A percentile compares a stretch with the other conserved stretches of the same genome.
These are phyloP conservation scores for Gorsachius magnificus DNA, from an alignment of 2,797 vertebrate species.

Conservation along the genomic window DNA sequence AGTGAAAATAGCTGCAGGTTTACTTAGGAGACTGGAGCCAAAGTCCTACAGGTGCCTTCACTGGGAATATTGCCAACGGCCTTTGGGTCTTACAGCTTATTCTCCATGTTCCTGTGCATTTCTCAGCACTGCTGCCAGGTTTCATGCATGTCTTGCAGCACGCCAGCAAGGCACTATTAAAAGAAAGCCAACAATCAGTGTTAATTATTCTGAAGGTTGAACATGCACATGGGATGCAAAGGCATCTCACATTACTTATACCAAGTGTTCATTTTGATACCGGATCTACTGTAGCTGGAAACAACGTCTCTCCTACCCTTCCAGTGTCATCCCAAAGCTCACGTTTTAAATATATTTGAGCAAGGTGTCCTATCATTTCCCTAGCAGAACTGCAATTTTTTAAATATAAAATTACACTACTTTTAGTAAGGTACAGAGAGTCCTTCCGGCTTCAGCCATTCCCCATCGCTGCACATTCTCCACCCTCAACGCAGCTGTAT, in stretches of 20 bases:
- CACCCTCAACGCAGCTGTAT: neutral
- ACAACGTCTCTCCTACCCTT: neutral
- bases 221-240: neutral
- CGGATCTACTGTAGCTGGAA: neutral
- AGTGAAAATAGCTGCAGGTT: neutral
- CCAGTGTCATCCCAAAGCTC: neutral
- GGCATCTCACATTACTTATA: neutral
- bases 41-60: neutral
- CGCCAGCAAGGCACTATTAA: neutral
- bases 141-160: neutral
- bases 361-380: neutral
- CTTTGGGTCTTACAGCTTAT: neutral
- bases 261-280: neutral
- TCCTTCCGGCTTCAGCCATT: neutral
- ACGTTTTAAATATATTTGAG: neutral
- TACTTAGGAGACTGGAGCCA: neutral
- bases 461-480: neutral
- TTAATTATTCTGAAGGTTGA: neutral
- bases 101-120: neutral
- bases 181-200: neutral
- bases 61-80: neutral
- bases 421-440: conserved; percentile 28
- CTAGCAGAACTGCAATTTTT: neutral
- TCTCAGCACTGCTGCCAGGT: neutral
- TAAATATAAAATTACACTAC: neutral